phyloP scores from a whole-genome alignment of 2,888 invertebrate species.

The Endomychus coccineus region DNA sequence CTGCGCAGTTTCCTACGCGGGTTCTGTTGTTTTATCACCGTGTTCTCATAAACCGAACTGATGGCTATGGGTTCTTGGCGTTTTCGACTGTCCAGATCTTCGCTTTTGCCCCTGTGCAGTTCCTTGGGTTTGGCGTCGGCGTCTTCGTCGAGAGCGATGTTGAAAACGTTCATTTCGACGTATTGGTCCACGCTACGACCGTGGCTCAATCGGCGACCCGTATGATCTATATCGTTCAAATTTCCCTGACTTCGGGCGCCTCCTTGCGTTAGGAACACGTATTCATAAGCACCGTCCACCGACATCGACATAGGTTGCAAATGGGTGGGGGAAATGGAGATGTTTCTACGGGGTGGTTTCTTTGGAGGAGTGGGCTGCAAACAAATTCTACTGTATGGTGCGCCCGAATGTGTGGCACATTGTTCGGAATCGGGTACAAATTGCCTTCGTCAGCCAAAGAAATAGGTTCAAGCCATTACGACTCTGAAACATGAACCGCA shows the following conservation, averaged over 20 bases:
- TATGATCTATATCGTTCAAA: slow-evolving; percentile 56
- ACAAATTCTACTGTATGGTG: too few relatives aligned
- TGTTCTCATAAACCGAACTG: slow-evolving; percentile 66
- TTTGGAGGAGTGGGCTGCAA: slow-evolving; percentile 76
- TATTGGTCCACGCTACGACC: slow-evolving; percentile 72
- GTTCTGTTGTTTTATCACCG: slow-evolving; percentile 63
- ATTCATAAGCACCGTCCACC: slow-evolving; percentile 53
- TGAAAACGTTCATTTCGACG: slow-evolving; percentile 62
- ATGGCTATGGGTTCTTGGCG: slow-evolving; percentile 62
- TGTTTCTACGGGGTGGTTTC: slow-evolving; percentile 80
- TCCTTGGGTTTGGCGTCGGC: slow-evolving; percentile 32
- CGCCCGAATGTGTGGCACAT: too few relatives aligned
- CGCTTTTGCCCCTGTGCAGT: slow-evolving; percentile 42
- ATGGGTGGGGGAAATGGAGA: slow-evolving; percentile 81
- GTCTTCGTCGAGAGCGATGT: slow-evolving; percentile 41
- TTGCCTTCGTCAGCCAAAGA: too few relatives aligned
- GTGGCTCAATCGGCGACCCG: slow-evolving; percentile 50
- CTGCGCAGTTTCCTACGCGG: slow-evolving; percentile 63
- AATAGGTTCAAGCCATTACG: too few relatives aligned
- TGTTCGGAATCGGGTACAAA: too few relatives aligned
- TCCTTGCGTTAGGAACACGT: slow-evolving; percentile 56
- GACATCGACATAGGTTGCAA: slow-evolving; percentile 52
- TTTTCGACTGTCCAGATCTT: slow-evolving; percentile 42
- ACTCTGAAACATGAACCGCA: too few relatives aligned
- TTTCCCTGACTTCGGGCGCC: slow-evolving; percentile 65